Base-by-base conservation (phyloP, 2,113 vertebrate genomes). In the Centropristis striata region DNA sequence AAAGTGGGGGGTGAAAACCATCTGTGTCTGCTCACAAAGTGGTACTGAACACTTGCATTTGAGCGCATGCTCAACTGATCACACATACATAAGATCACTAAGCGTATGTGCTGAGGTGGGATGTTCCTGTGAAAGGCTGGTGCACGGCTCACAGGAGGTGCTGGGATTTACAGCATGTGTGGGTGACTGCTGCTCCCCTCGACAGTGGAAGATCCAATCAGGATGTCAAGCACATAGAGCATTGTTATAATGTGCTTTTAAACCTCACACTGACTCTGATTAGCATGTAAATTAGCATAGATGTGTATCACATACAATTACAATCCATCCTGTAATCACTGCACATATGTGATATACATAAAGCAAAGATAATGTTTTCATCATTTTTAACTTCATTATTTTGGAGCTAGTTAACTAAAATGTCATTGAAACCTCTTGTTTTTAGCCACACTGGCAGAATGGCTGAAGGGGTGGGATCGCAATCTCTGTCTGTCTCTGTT, bases 91-190 rank as follows among this genome's bases (percentile, higher is more conserved):
- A 53, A 85, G 70, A 81, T 90, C 80, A 63, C 59, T 41, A n/a
- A 44, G 78, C 9, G 15, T 69, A 58, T 81, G 72, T 81, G 69
- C 84, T 85, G 87, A 90, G 75, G 83, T 81, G 53, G 78, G 84
- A 78, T 87, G 75, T 85, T 91, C 63, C 57, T 73, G 79, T 84
- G 83, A 82, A 68, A 86, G 25, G 53, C 72, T 75, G 44, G 46
- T 71, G 32, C 32, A 32, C 6, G 63, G 75, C 67, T 85, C 76
- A 73, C 42, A 71, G 28, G 49, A 41, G 66, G 71, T 72, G 54
- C 67, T 49, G 11, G 82, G 44, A 87, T 86, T 86, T 55, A 85
- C 76, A 86, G 68, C 64, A n/a, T 47, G 58, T 71, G 71, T 69
- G 58, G 51, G 46, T 53, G 61, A 20, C 64, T 64, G 73, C 41